Evolutionary conservation across 2,797 vertebrate genomes (phyloP).

Genomic region (Decapterus maruadsi): DNA sequence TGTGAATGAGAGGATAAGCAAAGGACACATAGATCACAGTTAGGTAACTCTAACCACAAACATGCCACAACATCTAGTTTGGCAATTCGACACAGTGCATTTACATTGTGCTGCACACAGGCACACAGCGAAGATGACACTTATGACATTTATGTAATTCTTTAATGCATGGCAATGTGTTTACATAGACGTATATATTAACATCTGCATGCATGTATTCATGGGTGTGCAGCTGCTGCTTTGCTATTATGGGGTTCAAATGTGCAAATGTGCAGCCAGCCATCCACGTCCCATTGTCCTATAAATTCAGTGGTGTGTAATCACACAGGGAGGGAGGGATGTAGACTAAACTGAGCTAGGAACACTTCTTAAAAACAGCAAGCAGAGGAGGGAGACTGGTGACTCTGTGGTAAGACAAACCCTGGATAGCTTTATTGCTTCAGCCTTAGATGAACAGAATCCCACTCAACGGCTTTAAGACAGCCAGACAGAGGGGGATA

Average conservation of each 20-base stretch:
- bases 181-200: not conserved
- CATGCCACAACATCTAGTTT: constrained; percentile 1
- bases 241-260: constrained; percentile 5
- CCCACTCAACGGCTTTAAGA: constrained; percentile 50
- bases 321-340: not conserved
- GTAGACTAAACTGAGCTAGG: constrained; percentile 19
- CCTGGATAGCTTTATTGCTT: constrained; percentile 46
- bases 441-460: constrained; percentile 51
- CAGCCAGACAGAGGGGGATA: not conserved
- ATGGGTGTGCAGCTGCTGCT: not conserved
- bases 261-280: constrained; percentile 21
- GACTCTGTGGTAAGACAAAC: constrained; percentile 50
- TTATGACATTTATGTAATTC: not conserved
- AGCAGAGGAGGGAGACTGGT: constrained; percentile 22
- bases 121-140: not conserved
- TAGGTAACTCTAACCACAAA: constrained; percentile 12
- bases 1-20: constrained; percentile 9
- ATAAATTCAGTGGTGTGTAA: constrained; percentile 44
- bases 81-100: not conserved
- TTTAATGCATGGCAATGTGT: not conserved
- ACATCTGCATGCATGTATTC: not conserved
- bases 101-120: too few relatives aligned
- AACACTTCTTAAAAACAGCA: constrained; percentile 49
- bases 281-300: not conserved
- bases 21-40: not conserved